Conservation (phyloP, 2,113 vertebrate species). For the Pollachius pollachius region DNA sequence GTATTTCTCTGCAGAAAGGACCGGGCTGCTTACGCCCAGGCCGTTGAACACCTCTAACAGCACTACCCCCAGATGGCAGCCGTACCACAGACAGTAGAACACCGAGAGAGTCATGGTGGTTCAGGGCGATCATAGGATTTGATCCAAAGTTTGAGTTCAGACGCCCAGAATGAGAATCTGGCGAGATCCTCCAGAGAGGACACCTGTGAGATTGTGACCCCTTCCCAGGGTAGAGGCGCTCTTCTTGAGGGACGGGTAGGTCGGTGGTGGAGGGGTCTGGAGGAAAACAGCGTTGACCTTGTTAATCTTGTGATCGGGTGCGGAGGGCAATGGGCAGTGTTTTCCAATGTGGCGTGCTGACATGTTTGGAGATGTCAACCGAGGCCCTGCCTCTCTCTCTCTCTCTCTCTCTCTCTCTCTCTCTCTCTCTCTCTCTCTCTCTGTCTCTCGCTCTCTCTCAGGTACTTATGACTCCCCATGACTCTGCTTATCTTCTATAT, state of each 20-base stretch:
- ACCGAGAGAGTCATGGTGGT: conserved; percentile 59
- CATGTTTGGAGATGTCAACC: conserved; percentile 74
- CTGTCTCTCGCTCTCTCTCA: conserved; percentile 2
- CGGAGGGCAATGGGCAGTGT: conserved; percentile 68
- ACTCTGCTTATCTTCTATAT: conserved; percentile 40
- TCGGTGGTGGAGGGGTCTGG: conserved; percentile 40
- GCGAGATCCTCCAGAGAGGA: conserved; percentile 33
- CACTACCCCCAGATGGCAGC: conserved; percentile 44
- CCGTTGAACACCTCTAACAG: conserved; percentile 34
- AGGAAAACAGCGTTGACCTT: conserved; percentile 68
- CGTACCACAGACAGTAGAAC: conserved; percentile 39
- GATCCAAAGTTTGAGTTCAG: conserved; percentile 30
- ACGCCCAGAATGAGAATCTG: conserved; percentile 31
- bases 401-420: conserved; percentile 68
- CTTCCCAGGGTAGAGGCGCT: conserved; percentile 24
- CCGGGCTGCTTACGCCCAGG: conserved; percentile 73
- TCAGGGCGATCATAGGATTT: conserved; percentile 29
- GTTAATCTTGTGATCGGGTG: conserved; percentile 68
- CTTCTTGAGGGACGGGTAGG: conserved; percentile 43
- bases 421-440: conserved; percentile 53
- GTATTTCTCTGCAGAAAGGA: conserved; percentile 76
- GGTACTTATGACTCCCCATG: conserved; percentile 33
- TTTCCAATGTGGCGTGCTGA: conserved; percentile 73
- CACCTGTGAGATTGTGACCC: conserved; percentile 35
- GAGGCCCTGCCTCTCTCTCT: conserved; percentile 62